These are phyloP conservation scores for Zaprionus capensis DNA, from an alignment of 1,140 invertebrate genomes.

Conservation along the genomic window DNA sequence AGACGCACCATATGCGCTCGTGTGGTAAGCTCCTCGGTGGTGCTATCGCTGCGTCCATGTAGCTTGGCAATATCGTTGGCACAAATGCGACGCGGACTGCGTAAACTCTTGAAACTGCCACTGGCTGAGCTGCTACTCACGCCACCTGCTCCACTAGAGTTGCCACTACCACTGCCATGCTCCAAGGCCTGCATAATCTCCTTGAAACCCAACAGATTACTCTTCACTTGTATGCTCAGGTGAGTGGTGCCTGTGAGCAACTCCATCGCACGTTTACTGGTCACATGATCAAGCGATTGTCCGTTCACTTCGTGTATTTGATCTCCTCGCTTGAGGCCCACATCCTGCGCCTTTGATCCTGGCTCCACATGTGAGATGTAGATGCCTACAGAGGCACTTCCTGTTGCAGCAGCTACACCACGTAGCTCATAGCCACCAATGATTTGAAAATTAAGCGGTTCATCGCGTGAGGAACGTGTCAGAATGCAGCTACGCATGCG, in stretches of 20 bases:
- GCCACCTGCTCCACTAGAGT: constrained; percentile 77
- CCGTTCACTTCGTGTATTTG: constrained; percentile 99
- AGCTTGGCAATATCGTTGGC: constrained; percentile 83
- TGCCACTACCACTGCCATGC: constrained; percentile 84
- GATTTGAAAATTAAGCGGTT: constrained; percentile 96
- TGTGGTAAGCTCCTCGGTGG: constrained; percentile 63
- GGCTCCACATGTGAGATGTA: constrained; percentile 98
- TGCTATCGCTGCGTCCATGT: constrained; percentile 74
- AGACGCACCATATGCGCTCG: constrained; percentile 73
- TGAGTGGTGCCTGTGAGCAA: constrained; percentile 97
- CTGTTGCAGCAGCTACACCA: constrained; percentile 70
- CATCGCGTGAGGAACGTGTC: constrained; percentile 95
- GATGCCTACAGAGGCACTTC: constrained; percentile 91
- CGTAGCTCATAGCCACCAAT: constrained; percentile 95
- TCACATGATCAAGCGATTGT: constrained; percentile 96
- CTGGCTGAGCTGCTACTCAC: constrained; percentile 38
- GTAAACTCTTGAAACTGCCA: constrained; percentile 59
- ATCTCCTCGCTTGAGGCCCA: constrained; percentile 98
- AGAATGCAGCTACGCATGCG: constrained; percentile 95
- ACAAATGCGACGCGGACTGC: constrained; percentile 80
- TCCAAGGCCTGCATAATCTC: constrained; percentile 95
- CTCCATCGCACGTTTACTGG: constrained; percentile 95
- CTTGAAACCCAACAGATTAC: constrained; percentile 94
- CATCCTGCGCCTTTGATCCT: constrained; percentile 96
- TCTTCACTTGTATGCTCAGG: constrained; percentile 98